phyloP scores from a whole-genome alignment of 1,140 invertebrate species.

The Cyclina sinensis region DNA sequence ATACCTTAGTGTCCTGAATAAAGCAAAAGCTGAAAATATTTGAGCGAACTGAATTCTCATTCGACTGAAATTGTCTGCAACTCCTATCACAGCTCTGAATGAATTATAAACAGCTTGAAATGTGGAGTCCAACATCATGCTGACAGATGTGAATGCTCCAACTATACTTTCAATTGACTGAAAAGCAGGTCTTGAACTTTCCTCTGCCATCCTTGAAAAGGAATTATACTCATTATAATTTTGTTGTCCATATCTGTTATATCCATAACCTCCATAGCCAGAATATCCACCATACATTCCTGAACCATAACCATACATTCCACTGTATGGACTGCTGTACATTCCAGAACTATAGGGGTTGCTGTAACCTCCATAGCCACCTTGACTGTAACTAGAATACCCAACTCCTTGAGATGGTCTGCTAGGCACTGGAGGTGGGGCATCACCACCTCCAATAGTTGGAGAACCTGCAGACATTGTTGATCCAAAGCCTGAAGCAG shows the following conservation, averaged over 20 bases:
- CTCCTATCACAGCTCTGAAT: conserved; percentile 97
- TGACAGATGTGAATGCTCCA: conserved; percentile 95
- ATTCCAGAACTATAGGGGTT: conserved; percentile 70
- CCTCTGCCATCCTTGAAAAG: conserved; percentile 95
- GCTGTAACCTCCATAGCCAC: conserved; percentile 61
- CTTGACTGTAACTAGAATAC: conserved; percentile 30
- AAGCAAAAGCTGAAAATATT: conserved; percentile 94
- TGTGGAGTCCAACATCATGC: conserved; percentile 98
- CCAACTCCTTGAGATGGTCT: conserved; percentile 65
- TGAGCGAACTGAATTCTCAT: conserved; percentile 93
- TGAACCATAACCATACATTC: conserved; percentile 78
- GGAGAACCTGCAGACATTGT: conserved; percentile 36
- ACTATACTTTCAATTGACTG: conserved; percentile 97
- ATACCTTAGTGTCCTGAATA: conserved; percentile 93
- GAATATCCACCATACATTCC: conserved; percentile 81
- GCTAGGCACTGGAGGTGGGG: conserved; percentile 78
- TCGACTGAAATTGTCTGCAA: conserved; percentile 97
- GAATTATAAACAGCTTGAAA: conserved; percentile 98
- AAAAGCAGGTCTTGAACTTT: conserved; percentile 96
- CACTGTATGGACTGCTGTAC: conserved; percentile 71
- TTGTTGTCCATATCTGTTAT: conserved; percentile 82
- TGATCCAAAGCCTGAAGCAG: conserved; percentile 35
- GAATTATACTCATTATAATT: conserved; percentile 87
- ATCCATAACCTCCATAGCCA: conserved; percentile 78
- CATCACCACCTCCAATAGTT: conserved; percentile 63